Conservation (phyloP, 30 jellyfish, hydroid and myxozoan species). For the Turritopsis dohrnii region DNA sequence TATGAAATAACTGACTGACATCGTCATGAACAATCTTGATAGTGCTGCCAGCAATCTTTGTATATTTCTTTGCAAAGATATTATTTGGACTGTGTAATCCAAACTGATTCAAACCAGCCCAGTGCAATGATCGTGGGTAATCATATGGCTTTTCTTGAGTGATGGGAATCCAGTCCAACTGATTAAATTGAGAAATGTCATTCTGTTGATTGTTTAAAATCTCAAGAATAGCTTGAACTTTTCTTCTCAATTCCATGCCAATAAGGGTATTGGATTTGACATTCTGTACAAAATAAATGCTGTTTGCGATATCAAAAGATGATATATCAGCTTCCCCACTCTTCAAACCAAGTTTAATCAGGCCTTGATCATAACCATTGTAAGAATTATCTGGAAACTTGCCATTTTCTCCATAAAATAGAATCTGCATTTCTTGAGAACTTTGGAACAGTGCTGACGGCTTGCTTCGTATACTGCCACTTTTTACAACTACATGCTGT, state of each 20-base stretch:
- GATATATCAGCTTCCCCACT: constrained; percentile 15
- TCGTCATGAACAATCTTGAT: neutral
- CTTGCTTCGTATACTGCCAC: constrained; percentile 17
- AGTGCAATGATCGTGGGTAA: constrained; percentile 40
- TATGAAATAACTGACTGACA: neutral
- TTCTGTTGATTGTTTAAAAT: neutral
- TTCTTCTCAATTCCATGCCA: neutral
- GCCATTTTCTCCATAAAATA: constrained; percentile 29
- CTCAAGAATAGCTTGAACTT: neutral
- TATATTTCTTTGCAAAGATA: neutral
- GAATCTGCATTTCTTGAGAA: neutral
- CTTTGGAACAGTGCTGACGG: constrained; percentile 41
- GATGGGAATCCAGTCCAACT: constrained; percentile 33
- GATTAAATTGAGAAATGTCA: neutral
- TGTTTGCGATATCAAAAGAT: constrained; percentile 12
- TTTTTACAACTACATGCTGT: constrained; percentile 14
- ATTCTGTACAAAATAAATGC: neutral
- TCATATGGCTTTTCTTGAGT: constrained; percentile 22
- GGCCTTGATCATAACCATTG: neutral
- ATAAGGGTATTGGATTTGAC: too few species aligned
- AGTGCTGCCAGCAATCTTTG: constrained; percentile 4
- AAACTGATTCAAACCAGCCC: constrained; percentile 27
- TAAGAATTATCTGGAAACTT: constrained; percentile 42
- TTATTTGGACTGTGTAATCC: neutral
- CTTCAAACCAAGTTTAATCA: constrained; percentile 43